A percentile compares a stretch with the other conserved stretches of the same genome.
Conservation (phyloP, 2,113 vertebrate genomes). For the Pseudonaja textilis region DNA sequence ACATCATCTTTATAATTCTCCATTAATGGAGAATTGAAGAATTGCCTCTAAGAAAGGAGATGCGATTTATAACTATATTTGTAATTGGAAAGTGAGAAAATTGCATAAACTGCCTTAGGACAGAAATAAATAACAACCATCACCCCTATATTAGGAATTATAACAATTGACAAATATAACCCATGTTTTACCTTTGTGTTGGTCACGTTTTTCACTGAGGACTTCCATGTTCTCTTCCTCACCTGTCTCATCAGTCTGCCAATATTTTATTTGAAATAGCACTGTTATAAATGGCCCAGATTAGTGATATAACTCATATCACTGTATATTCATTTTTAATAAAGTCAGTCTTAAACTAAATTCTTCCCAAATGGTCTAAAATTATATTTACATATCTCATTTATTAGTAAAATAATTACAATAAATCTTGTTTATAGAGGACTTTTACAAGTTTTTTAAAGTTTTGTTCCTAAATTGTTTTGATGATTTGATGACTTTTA, state of each 20-base stretch:
- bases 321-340: background rate
- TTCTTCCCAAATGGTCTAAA: background rate
- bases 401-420: background rate
- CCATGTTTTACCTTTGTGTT: constrained; percentile 54
- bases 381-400: background rate
- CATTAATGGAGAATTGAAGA: background rate
- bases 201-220: constrained; percentile 47
- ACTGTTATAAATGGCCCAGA: background rate
- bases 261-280: constrained; percentile 22
- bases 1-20: background rate
- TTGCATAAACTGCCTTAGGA: background rate
- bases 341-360: background rate
- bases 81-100: background rate
- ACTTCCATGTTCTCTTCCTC: constrained; percentile 42
- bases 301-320: background rate
- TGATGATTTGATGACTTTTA: background rate
- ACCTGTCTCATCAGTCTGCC: constrained; percentile 43
- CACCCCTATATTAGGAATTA: background rate
- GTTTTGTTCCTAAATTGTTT: background rate
- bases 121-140: background rate
- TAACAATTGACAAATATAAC: fast-evolving
- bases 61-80: background rate
- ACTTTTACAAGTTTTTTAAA: background rate
- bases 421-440: background rate
- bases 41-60: background rate